Conservation (phyloP, 1,140 invertebrate genomes). For the Propsilocerus akamusi region DNA sequence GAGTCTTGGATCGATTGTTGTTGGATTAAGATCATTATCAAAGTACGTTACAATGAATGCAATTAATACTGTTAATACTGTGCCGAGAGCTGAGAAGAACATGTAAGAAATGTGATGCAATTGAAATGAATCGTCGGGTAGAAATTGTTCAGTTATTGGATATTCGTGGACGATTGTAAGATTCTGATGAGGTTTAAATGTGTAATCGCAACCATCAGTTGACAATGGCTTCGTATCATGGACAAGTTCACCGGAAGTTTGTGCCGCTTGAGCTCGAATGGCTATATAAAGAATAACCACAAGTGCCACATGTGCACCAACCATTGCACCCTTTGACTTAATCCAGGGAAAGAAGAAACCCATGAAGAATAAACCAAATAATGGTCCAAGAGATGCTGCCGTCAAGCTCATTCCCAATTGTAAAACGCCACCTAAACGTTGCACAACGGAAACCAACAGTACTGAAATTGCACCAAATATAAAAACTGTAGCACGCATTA, state of each 20-base stretch:
- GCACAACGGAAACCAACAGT: slow-evolving; percentile 31
- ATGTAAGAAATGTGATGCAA: slow-evolving; percentile 38
- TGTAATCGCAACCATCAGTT: slow-evolving; percentile 42
- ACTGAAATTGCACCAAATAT: slow-evolving; percentile 38
- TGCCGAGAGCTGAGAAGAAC: slow-evolving; percentile 35
- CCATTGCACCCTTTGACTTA: slow-evolving; percentile 47
- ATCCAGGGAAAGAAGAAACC: slow-evolving; percentile 58
- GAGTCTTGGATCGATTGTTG: slow-evolving; percentile 34
- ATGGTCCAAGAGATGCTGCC: slow-evolving; percentile 43
- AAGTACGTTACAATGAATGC: slow-evolving; percentile 33
- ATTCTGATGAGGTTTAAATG: slow-evolving; percentile 23
- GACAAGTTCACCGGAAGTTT: slow-evolving; percentile 33
- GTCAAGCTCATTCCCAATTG: slow-evolving; percentile 41
- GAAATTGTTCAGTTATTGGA: not conserved
- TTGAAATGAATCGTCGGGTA: not conserved
- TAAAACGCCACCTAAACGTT: slow-evolving; percentile 37
- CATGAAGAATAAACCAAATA: slow-evolving; percentile 52
- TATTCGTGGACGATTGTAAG: not conserved
- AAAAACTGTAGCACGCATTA: slow-evolving; percentile 43
- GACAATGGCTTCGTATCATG: slow-evolving; percentile 36
- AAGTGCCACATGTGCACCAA: slow-evolving; percentile 46
- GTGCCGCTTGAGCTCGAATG: slow-evolving; percentile 48
- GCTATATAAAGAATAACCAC: slow-evolving; percentile 57
- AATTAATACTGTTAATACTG: slow-evolving; percentile 38
- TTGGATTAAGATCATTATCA: slow-evolving; percentile 28